Evolutionary conservation across 1,140 invertebrate genomes (phyloP), one percentile per base, ranked within the genome.

Genomic region (Limonius californicus): DNA sequence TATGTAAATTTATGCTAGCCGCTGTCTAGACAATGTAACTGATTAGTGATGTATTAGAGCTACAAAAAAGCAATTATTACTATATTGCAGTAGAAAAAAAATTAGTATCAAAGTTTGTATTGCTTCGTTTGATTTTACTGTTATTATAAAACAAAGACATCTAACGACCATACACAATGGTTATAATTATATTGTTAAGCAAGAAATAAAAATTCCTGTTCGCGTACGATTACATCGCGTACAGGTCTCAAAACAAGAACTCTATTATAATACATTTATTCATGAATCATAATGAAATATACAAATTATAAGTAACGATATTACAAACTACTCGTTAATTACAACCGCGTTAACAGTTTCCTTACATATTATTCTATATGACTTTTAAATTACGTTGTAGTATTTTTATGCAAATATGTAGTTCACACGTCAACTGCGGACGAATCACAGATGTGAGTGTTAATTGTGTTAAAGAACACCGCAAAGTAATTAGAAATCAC

Each of bases 331-430:
- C 35, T 39, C 35, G n/a, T 39, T 39, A 39, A 39, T 39, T 39
- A 39, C 35, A 14, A 39, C 35, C n/a, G 35, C n/a, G 35, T 39
- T 39, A 39, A 39, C 35, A 39, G 35, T 39, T 39, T 14, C 35
- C 35, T 39, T 39, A 39, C 35, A 39, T 39, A 39, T 39, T 39
- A 39, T 39, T 39, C 35, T 39, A 39, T 39, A 39, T 39, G 35
- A 39, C 35, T 39, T 39, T 9, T 39, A 39, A 39, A 39, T 39
- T 39, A 14, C 35, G 2, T 12, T 14, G n/a, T 39, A 9, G 8
- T 9, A 39, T 39, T 39, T 39, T 39, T 39, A 39, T 39, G 35
- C n/a, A 39, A 39, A 39, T 39, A 39, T 39, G n/a, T 39, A 39
- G 35, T 39, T 39, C 35, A 39, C 35, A 39, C 35, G 35, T 39